Evolutionary conservation across 2,113 vertebrate species (phyloP), one percentile per base, ranked within the genome.

Genomic region (Bubo scandiacus): DNA sequence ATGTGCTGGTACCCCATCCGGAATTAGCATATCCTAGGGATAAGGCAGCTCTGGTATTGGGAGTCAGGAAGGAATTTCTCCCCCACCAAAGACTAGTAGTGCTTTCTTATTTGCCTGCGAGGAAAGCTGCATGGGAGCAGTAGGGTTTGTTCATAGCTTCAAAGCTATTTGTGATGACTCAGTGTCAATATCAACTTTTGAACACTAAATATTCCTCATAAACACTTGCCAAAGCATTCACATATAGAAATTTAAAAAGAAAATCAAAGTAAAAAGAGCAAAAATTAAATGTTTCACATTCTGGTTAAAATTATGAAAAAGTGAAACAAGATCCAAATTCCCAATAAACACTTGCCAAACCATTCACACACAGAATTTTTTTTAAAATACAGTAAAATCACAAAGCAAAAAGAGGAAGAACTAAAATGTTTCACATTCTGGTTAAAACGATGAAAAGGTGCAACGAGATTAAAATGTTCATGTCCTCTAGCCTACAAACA

Each of bases 1-100:
- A 42, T 0, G 1, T 26, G 11, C 58, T 63, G 15, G 29, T 32
- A 38, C 18, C 58, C 49, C 27, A 16, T 1, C 1, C 17, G 49
- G 52, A 80, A 32, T 49, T 27, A 32, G 15, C 0, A 0, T 12
- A 20, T 2, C n/a, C 32, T 8, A 43, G 63, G 27, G 34, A 59
- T 25, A 77, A 42, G 30, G 32, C 43, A 86, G 49, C 29, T 14
- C 26, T 55, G 54, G 8, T 66, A 27, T 29, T 16, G 47, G 58
- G 40, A 57, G 15, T 40, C 34, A 59, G 15, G 38, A n/a, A 67
- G 34, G 43, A 91, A 61, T 61, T 84, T 78, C 36, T 65, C 6
- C 18, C 13, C 49, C n/a, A 27, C 15, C 59, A 73, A 61, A 32
- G 32, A 20, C 13, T 14, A 9, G 29, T 6, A 0, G 7, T 40